Conservation (phyloP, 2,113 vertebrate genomes). For the Isurus oxyrinchus region DNA sequence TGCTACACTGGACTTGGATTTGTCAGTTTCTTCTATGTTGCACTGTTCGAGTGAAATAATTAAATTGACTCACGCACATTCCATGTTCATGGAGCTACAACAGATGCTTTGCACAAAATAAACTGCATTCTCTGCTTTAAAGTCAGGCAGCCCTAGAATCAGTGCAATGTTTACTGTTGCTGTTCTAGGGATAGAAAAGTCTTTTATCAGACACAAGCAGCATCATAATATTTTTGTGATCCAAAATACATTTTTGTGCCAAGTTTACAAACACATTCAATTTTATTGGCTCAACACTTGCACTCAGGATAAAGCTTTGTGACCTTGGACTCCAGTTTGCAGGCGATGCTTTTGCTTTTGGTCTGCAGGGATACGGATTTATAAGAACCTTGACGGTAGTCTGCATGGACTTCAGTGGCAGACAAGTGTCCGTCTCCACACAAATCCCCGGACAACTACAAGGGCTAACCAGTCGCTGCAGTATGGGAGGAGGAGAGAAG, state of each 20-base stretch:
- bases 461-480: background rate
- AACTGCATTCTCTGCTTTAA: background rate
- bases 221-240: background rate
- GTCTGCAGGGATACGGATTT: background rate
- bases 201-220: background rate
- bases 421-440: background rate
- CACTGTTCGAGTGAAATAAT: background rate
- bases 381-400: background rate
- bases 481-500: background rate
- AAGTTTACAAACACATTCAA: background rate
- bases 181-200: background rate
- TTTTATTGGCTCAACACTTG: background rate
- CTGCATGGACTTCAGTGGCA: background rate
- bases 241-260: background rate
- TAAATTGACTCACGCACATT: background rate
- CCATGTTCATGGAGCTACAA: background rate
- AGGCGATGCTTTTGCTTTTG: background rate
- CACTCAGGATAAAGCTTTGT: background rate
- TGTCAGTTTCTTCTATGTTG: background rate
- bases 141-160: background rate
- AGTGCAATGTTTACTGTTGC: background rate
- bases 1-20: background rate
- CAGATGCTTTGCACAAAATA: background rate
- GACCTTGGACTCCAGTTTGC: background rate
- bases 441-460: background rate